A percentile compares a stretch with the other conserved stretches of the same genome.
Evolutionary conservation across 2,888 invertebrate genomes (phyloP).

Genomic region (Gryllus longicercus): DNA sequence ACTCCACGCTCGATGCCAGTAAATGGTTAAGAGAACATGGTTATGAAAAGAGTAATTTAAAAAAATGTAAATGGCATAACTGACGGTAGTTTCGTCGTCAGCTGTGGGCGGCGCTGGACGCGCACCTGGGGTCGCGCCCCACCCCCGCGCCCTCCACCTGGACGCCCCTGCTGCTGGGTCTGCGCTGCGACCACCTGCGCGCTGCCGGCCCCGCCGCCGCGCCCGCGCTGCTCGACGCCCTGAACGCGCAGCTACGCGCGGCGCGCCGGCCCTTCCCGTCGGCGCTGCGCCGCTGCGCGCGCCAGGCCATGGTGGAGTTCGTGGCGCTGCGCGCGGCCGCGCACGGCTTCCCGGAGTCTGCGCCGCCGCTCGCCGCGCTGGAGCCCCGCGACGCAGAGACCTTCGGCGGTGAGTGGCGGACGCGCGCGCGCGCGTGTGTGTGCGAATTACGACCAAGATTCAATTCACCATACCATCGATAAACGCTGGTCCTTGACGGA

Average conservation of each 20-base stretch:
- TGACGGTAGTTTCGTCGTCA: background rate
- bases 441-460: no score
- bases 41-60: no score
- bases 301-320: background rate
- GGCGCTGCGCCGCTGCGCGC: conserved; percentile 7
- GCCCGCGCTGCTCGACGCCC: background rate
- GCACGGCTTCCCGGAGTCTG: background rate
- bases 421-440: no score
- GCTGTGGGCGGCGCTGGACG: background rate
- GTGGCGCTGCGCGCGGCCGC: background rate
- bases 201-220: background rate
- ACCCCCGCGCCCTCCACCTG: background rate
- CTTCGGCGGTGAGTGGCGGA: background rate
- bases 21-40: no score
- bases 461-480: no score
- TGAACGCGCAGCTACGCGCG: background rate
- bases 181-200: background rate
- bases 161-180: background rate
- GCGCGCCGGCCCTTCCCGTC: background rate
- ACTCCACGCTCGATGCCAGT: no score
- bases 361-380: background rate
- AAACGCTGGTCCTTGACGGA: no score
- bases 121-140: background rate
- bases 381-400: background rate
- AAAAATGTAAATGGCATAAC: no score